These are phyloP conservation scores for Sphaerophoria taeniata DNA, from an alignment of 2,888 invertebrate genomes.

Conservation along the genomic window DNA sequence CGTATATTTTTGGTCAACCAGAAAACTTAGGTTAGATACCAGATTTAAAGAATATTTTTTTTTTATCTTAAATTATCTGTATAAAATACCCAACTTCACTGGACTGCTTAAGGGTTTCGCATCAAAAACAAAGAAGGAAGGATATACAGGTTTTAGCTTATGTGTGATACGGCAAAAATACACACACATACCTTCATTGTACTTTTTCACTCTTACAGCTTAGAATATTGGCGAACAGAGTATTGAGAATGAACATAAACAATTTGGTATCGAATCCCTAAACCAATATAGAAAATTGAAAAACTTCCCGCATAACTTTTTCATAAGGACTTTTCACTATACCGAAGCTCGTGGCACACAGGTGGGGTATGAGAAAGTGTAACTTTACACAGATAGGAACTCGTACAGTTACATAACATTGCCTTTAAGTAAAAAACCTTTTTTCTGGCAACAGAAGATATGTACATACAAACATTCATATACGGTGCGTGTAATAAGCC, in stretches of 20 bases:
- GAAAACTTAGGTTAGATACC: no score
- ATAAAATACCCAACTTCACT: no score
- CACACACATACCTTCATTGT: not conserved
- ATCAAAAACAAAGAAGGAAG: no score
- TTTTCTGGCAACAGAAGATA: conserved; percentile 1
- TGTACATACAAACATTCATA: conserved; percentile 16
- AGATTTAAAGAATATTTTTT: no score
- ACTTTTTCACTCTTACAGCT: not conserved
- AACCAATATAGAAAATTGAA: conserved; percentile 74
- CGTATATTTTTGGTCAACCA: no score
- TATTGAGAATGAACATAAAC: conserved; percentile 18
- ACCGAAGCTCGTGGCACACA: conserved; percentile 19
- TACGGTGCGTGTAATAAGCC: conserved; percentile 68
- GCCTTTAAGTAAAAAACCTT: conserved; percentile 48
- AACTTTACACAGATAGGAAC: not conserved
- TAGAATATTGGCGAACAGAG: conserved; percentile 1
- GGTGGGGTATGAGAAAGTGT: conserved; percentile 22
- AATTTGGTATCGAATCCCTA: conserved; percentile 70
- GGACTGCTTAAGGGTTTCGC: no score
- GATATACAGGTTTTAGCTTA: no score
- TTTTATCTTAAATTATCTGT: no score
- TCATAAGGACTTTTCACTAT: conserved; percentile 66
- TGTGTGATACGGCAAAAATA: no score
- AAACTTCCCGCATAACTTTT: conserved; percentile 73
- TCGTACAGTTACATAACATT: conserved; percentile 43